phyloP scores from a whole-genome alignment of 2,888 invertebrate genomes.

The Syrista parreyssii region DNA sequence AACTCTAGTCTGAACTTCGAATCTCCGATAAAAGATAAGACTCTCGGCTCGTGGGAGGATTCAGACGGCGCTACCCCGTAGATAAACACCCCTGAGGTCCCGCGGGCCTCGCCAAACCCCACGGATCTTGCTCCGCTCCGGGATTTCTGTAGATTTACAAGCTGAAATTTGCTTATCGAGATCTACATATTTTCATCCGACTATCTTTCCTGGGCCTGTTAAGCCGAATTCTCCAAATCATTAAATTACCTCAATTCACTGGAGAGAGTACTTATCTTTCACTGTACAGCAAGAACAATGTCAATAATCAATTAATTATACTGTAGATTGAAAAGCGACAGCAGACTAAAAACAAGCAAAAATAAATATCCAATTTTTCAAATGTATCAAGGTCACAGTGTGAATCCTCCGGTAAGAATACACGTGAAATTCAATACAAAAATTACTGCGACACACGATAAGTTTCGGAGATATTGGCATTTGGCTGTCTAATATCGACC shows the following conservation, averaged over 20 bases:
- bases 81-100: conserved; percentile 46
- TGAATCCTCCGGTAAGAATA: not conserved
- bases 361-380: not conserved
- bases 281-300: not conserved
- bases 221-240: not conserved
- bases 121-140: conserved; percentile 16
- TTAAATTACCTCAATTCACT: not conserved
- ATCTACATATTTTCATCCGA: conserved; percentile 29
- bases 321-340: not conserved
- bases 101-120: conserved; percentile 19
- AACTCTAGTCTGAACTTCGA: conserved; percentile 41
- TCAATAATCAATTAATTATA: not conserved
- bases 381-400: not conserved
- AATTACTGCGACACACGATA: no score
- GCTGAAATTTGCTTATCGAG: conserved; percentile 48
- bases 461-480: no score
- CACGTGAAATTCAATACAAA: no score
- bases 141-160: conserved; percentile 46
- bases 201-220: not conserved
- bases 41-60: conserved; percentile 35
- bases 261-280: not conserved
- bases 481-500: no score
- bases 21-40: conserved; percentile 53
- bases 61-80: conserved; percentile 41
- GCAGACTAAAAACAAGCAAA: not conserved